A percentile compares a stretch with the other conserved stretches of the same genome.
phyloP scores from a whole-genome alignment of 2,113 vertebrate genomes.

The Tetrax tetrax region DNA sequence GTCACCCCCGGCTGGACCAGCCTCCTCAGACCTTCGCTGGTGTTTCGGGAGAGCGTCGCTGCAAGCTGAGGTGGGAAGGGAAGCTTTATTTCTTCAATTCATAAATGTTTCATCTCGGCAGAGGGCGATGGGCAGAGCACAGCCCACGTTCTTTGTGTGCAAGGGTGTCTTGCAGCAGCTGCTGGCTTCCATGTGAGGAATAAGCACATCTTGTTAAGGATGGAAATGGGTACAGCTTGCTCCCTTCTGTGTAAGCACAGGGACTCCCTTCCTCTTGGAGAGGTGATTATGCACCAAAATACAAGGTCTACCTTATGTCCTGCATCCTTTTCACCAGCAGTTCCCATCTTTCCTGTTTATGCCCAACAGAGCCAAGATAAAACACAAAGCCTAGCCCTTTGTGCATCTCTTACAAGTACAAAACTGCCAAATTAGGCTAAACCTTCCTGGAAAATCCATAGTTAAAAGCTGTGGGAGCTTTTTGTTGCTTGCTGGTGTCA shows the following conservation, averaged over 20 bases:
- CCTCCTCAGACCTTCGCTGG: not conserved
- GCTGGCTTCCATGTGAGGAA: not conserved
- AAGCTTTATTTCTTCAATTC: not conserved
- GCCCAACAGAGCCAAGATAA: not conserved
- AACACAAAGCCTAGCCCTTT: fast-evolving
- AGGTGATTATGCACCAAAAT: not conserved
- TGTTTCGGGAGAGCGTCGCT: fast-evolving
- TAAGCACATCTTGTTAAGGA: not conserved
- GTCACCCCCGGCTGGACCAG: not conserved
- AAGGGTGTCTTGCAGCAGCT: not conserved
- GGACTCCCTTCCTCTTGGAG: not conserved
- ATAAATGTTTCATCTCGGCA: not conserved
- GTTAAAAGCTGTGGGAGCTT: not conserved
- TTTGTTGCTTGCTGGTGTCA: not conserved
- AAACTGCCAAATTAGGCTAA: not conserved
- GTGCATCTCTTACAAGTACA: not conserved
- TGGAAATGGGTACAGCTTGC: not conserved
- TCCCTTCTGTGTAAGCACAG: not conserved
- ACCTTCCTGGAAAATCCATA: not conserved
- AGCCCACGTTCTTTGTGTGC: not conserved
- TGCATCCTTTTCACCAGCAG: not conserved
- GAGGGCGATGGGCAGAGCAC: not conserved
- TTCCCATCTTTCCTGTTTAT: not conserved
- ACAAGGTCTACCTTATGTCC: not conserved
- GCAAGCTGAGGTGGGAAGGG: not conserved